Conservation (phyloP, 2,113 vertebrate species). For the Parus major region DNA sequence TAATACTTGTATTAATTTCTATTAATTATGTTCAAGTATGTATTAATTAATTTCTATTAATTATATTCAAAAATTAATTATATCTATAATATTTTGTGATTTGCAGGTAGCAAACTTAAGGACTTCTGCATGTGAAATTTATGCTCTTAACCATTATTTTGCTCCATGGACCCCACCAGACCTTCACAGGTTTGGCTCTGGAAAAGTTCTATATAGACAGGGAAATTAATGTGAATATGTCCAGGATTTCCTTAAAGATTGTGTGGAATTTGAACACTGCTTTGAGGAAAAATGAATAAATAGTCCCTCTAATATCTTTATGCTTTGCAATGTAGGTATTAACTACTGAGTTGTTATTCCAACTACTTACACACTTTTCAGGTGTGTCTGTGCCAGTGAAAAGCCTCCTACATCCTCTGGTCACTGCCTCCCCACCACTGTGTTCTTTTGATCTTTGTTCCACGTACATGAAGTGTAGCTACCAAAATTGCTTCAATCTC, state of each 20-base stretch:
- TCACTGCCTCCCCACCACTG: fast-evolving
- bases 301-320: neutral
- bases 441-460: neutral
- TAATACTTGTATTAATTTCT: too few relatives aligned
- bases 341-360: neutral
- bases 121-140: neutral
- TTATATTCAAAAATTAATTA: neutral
- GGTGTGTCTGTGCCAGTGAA: neutral
- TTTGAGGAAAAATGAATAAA: neutral
- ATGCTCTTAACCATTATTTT: neutral
- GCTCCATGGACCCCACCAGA: neutral
- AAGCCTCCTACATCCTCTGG: neutral
- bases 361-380: neutral
- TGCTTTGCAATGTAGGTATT: neutral
- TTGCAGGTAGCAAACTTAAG: neutral
- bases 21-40: neutral
- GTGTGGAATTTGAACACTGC: neutral
- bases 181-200: neutral
- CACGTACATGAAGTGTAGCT: neutral
- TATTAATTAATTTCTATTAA: too few relatives aligned
- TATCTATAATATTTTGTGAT: neutral
- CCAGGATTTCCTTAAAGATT: neutral
- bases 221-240: neutral
- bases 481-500: neutral
- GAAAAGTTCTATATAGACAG: neutral